A percentile compares a stretch with the other conserved stretches of the same genome.
These are phyloP conservation scores for Acrocephalus arundinaceus DNA, from an alignment of 2,113 vertebrate genomes.

Conservation along the genomic window DNA sequence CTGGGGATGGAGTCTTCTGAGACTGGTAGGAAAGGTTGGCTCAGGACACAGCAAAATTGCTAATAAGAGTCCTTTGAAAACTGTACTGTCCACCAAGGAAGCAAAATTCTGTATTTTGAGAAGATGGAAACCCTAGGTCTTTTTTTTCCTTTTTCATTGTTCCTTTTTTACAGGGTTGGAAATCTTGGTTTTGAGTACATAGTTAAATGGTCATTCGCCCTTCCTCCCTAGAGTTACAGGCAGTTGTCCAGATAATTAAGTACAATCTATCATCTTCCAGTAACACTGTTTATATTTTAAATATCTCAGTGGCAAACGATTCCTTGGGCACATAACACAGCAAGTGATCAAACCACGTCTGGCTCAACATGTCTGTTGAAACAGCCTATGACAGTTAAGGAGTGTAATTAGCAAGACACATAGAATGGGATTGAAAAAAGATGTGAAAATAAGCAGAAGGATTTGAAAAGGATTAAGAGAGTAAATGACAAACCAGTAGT, in stretches of 20 bases:
- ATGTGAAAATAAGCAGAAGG: constrained; percentile 47
- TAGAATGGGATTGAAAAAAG: constrained; percentile 24
- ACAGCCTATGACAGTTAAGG: constrained; percentile 19
- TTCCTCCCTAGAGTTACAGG: neutral
- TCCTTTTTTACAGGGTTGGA: neutral
- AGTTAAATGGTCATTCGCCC: neutral
- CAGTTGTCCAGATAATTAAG: neutral
- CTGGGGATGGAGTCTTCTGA: neutral
- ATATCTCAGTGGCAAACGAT: neutral
- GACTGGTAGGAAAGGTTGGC: neutral
- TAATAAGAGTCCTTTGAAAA: neutral
- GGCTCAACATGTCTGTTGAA: neutral
- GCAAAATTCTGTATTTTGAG: neutral
- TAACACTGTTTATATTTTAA: neutral
- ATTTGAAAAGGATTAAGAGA: constrained; percentile 55
- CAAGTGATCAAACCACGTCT: constrained; percentile 9
- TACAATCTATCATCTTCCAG: neutral
- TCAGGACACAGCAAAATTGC: neutral
- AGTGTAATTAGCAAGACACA: constrained; percentile 46
- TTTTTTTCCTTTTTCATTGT: neutral
- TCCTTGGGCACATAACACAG: neutral
- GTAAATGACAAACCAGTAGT: constrained; percentile 49
- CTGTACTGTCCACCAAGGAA: neutral
- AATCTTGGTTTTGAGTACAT: neutral
- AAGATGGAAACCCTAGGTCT: neutral